Base-by-base conservation (phyloP, 2,888 invertebrate genomes). In the Cantharis rustica region DNA sequence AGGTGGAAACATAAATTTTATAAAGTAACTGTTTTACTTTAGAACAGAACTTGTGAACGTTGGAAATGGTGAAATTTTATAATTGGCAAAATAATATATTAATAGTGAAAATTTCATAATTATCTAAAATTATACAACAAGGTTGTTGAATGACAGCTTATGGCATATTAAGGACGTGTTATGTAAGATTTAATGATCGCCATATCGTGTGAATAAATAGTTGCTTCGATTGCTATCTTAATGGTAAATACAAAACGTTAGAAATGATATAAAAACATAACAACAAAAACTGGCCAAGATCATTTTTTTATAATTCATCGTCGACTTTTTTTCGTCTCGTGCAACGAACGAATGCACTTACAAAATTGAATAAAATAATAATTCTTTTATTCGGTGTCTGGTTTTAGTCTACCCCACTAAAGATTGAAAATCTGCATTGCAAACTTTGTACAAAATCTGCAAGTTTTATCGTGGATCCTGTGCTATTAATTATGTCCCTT, bases 351-450 rank as follows among this genome's bases (percentile, higher is more conserved):
- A 23, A 23, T 47, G 47, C 47, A 47, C 47, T n/a, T 10, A 20
- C 13, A 13, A 66, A 66, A 66, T 66, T 66, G 64, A 66, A 66
- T 66, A 66, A 66, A 66, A 66, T 64, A 66, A 66, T 66, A 23
- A 66, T 66, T 66, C 17, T 20, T 66, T 66, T 31, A 27, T 66
- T 72, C 23, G 10, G 17, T 11, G 16, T 26, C 27, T 72, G 64
- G 63, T 69, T 61, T 69, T 20, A 62, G 47, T 61, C 27, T 10
- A 71, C 73, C 73, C 73, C 23, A 70, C 61, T 23, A 47, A 69
- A 61, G 69, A 76, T 76, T 76, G 76, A 76, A 76, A 73, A 76
- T 76, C 76, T 76, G 76, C 76, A 76, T 73, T 76, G 76, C 76
- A 69, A 76, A 76, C 76, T 76, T 73, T 72, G 9, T 66, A 64